Evolutionary conservation across 92 coral and sea anemone genomes (phyloP), one percentile per base, ranked within the genome.

Genomic region (Metridium senile): DNA sequence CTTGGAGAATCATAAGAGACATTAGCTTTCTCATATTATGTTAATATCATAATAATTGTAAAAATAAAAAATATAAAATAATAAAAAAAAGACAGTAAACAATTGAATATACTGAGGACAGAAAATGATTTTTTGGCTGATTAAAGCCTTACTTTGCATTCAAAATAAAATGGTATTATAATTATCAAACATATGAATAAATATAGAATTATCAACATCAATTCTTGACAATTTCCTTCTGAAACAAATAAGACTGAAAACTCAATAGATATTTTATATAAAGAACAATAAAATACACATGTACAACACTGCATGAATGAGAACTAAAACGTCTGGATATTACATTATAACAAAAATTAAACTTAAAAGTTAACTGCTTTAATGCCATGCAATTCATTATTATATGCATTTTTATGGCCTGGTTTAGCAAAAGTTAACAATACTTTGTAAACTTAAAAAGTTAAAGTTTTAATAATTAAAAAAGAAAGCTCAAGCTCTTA

Each of bases 401-500:
- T n/a, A n/a, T 31, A 58, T 54, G 25, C 16, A 54, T 54, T 54
- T 54, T n/a, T n/a, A n/a, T n/a, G n/a, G n/a, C n/a, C n/a, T n/a
- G 4, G 20, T 54, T 54, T 54, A 10, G 4, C 20, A 45, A 16
- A 45, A 45, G 16, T 45, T 45, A 45, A 45, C 51, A 7, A n/a
- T n/a, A n/a, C n/a, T n/a, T n/a, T n/a, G n/a, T n/a, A n/a, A n/a
- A n/a, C n/a, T n/a, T n/a, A n/a, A n/a, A n/a, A n/a, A n/a, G n/a
- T n/a, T n/a, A n/a, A n/a, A n/a, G 31, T 58, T 3, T 54, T 54
- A 7, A 7, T 7, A 45, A 45, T 45, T 45, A 45, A 45, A 16
- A 54, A 9, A 54, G 61, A 54, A 58, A 58, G 65, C 65, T 58
- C n/a, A n/a, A n/a, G n/a, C 28, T 58, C 65, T 58, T 58, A 58